phyloP scores from a whole-genome alignment of 2,113 vertebrate genomes.

The Zapus hudsonius region DNA sequence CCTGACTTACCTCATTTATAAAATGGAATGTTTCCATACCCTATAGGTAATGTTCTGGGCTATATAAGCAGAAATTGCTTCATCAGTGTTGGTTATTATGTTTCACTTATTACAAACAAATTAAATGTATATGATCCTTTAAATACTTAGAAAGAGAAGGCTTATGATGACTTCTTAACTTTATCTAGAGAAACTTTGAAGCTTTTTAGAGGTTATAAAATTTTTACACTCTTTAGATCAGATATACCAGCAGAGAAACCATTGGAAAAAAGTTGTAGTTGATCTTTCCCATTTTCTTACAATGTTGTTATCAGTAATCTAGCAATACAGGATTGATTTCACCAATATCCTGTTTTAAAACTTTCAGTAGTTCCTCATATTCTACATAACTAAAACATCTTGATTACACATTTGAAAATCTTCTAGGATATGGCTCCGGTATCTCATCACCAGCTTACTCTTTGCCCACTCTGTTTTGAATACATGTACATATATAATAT shows the following conservation, averaged over 20 bases:
- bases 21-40: not conserved
- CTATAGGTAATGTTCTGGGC: not conserved
- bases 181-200: not conserved
- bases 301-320: not conserved
- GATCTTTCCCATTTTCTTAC: not conserved
- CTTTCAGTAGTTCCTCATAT: not conserved
- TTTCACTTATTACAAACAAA: slow-evolving; percentile 17
- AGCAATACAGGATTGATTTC: not conserved
- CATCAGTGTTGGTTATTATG: not conserved
- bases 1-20: not conserved
- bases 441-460: not conserved
- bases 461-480: not conserved
- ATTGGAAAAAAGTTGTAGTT: not conserved
- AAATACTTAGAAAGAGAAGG: slow-evolving; percentile 1
- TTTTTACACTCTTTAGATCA: not conserved
- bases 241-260: not conserved
- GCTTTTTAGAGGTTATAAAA: not conserved
- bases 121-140: not conserved
- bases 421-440: not conserved
- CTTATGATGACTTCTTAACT: not conserved
- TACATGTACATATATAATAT: not conserved
- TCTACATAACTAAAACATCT: not conserved
- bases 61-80: not conserved
- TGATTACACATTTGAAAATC: not conserved
- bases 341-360: not conserved